Evolutionary conservation across 1,140 invertebrate genomes (phyloP), one percentile per base, ranked within the genome.

Genomic region (Drosophila trapezifrons): DNA sequence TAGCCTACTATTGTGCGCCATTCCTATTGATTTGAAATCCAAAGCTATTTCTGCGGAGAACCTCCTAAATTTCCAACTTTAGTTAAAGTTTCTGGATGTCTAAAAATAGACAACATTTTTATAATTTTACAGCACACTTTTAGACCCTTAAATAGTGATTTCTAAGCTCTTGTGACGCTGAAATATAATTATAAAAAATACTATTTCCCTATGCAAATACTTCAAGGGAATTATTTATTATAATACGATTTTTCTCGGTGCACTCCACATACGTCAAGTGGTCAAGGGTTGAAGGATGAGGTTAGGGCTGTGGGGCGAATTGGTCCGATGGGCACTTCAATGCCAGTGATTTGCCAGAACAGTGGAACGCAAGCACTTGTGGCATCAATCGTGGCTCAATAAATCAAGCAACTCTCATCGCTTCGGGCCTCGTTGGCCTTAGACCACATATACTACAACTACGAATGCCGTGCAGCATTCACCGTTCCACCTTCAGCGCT

Each of bases 371-470:
- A 43, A 65, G 78, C 78, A 80, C 78, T 80, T 80, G 78, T 80
- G 78, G 73, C 78, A 71, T 76, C 78, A 80, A 76, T 66, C 78
- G 66, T 56, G 58, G 56, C 57, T 58, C 78, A 80, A 80, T 80
- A 80, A 80, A 80, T 80, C 78, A 80, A 62, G 56, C 74, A 66
- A 72, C 58, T 47, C 65, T 76, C 64, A 67, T 70, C 65, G 64
- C 59, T 76, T 54, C 35, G 51, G 55, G 49, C 66, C 75, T 66
- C 17, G 46, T 47, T 38, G 46, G 22, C 10, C 51, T 37, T n/a
- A 54, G 18, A 20, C 27, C 27, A 29, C 17, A 52, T 35, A 17
- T 15, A 51, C n/a, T 17, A 27, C 15, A 0, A 17, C n/a, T 18
- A 51, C n/a, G 47, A 46, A 51, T 51, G n/a, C 5, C 58, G 8